Base-by-base conservation (phyloP, 2,888 invertebrate species). In the Parnassius glacialis region DNA sequence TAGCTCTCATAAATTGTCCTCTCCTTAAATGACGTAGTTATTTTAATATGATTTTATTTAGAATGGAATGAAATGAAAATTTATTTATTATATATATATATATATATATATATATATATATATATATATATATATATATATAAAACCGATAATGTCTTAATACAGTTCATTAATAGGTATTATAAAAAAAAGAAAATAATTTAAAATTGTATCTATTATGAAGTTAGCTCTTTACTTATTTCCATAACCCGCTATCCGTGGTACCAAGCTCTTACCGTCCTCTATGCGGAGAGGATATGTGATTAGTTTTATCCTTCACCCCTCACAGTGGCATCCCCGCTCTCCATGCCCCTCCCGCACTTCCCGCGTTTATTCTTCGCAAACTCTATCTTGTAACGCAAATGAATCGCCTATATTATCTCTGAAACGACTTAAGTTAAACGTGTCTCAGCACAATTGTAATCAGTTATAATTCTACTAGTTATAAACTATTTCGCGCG, bases 261-360 rank as follows among this genome's bases (percentile, higher is more conserved):
- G 59, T 65, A 64, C 57, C 52, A 61, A 62, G 57, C 57, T 54
- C 13, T 64, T 70, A 59, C 70, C 65, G 64, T 68, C 68, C 71
- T 75, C 67, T 64, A 74, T 64, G 73, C 75, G 77, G 79, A 87
- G 81, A 83, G 89, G 80, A 86, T 85, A 85, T 84, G 85, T 87
- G 89, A 90, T 89, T 90, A 90, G 89, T 89, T 90, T 85, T 87
- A 89, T 87, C 84, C 80, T 84, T 83, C 80, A 76, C 80, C 80
- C 80, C 81, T 77, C 73, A 62, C 61, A 67, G 69, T 68, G 66
- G 9, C 67, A 62, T 68, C 73, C 69, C 67, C 61, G 68, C 68
- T 67, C 72, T 71, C 64, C 67, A 66, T 68, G 64, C 69, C 73
- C 74, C 68, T 3, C 41, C 55, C 44, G 16, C 61, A 68, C 65